Conservation (phyloP, 2,888 invertebrate genomes). For the Nowickia ferox region DNA sequence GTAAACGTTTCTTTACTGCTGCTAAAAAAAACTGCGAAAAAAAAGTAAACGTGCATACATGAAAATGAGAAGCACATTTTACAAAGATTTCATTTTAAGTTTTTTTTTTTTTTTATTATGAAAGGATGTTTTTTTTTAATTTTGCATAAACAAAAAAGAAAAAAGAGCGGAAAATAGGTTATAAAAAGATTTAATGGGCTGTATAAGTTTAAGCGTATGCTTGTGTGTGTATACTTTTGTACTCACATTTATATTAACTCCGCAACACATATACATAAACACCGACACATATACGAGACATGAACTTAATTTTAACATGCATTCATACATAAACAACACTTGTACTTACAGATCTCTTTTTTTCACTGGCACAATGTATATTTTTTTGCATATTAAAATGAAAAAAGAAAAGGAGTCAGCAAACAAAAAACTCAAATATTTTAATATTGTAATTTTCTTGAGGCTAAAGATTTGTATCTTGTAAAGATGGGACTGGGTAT, state of each 20-base stretch:
- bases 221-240: constrained; percentile 6
- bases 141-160: constrained; percentile 53
- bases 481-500: constrained; percentile 21
- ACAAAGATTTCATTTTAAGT: constrained; percentile 52
- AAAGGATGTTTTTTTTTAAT: constrained; percentile 48
- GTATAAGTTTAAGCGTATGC: constrained; percentile 31
- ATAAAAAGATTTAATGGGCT: constrained; percentile 63
- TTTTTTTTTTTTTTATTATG: constrained; percentile 32
- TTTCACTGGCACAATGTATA: constrained; percentile 33
- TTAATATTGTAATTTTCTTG: constrained; percentile 31
- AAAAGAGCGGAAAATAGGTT: constrained; percentile 46
- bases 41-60: constrained; percentile 30
- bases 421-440: background rate
- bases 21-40: background rate
- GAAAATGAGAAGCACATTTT: constrained; percentile 51
- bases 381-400: background rate
- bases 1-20: constrained; percentile 50
- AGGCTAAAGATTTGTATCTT: constrained; percentile 52
- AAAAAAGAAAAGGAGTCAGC: background rate
- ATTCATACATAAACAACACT: background rate
- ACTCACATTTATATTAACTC: constrained; percentile 42
- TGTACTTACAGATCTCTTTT: constrained; percentile 42
- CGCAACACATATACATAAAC: background rate
- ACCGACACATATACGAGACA: too few species aligned
- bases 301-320: constrained; percentile 12